phyloP scores from a whole-genome alignment of 2,797 vertebrate genomes.

The Pelochelys cantorii region DNA sequence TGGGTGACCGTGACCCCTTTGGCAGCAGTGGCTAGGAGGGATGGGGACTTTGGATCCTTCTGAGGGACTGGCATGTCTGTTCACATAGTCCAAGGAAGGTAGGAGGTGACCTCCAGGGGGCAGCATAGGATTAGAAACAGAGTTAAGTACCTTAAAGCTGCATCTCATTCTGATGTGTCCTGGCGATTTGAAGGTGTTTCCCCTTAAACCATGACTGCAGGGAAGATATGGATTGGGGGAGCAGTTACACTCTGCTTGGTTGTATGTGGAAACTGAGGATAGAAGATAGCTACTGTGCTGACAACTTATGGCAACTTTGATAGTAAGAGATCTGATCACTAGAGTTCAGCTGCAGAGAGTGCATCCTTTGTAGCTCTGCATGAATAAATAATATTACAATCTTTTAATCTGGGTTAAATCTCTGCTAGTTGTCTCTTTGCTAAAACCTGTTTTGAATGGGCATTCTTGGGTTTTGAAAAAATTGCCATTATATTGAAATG shows the following conservation, averaged over 20 bases:
- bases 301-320: background rate
- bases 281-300: background rate
- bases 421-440: fast-evolving
- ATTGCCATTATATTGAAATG: background rate
- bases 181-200: background rate
- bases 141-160: background rate
- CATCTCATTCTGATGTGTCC: fast-evolving
- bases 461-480: fast-evolving
- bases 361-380: background rate
- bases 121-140: background rate
- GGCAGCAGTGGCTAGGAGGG: background rate
- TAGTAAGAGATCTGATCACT: background rate
- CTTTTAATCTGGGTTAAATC: background rate
- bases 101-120: conserved; percentile 40
- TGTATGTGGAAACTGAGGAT: background rate
- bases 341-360: background rate
- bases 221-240: background rate
- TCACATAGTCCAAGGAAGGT: background rate
- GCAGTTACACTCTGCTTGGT: background rate
- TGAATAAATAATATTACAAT: background rate
- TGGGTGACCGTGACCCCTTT: background rate
- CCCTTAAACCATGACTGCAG: background rate
- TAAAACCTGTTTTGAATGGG: background rate
- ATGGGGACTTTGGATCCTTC: background rate
- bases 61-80: background rate